Evolutionary conservation across 1,140 invertebrate genomes (phyloP).

Genomic region (Sarcophaga peregrina): DNA sequence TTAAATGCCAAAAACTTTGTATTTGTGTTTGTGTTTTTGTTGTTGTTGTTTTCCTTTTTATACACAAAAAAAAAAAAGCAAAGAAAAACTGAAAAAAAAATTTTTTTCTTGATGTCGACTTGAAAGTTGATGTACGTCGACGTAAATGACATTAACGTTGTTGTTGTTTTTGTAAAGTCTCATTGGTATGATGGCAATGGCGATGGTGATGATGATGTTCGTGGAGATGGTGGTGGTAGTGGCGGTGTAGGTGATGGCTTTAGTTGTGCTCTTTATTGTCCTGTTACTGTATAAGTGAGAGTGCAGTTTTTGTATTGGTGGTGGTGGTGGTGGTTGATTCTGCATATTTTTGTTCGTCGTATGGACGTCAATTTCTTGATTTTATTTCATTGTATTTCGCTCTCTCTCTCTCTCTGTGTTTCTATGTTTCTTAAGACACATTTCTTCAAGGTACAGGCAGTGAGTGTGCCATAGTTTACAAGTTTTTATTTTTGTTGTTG

Average conservation of each 20-base stretch:
- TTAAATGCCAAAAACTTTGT: conserved; percentile 33
- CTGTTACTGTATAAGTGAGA: neutral
- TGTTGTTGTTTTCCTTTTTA: too few species aligned
- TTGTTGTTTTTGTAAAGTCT: conserved; percentile 11
- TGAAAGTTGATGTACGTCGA: conserved; percentile 13
- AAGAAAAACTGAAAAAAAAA: too few species aligned
- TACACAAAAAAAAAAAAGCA: too few species aligned
- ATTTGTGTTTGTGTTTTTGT: neutral
- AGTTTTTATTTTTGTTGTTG: neutral
- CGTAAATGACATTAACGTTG: conserved; percentile 1
- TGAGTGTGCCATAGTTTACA: neutral
- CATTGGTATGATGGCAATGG: neutral
- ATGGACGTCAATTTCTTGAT: neutral
- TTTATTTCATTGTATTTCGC: neutral
- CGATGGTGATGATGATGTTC: neutral
- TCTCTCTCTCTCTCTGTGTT: conserved; percentile 10
- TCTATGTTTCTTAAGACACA: neutral
- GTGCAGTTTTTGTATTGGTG: neutral
- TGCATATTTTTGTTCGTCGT: neutral
- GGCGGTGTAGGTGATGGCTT: neutral
- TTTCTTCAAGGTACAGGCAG: neutral
- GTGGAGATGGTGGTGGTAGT: neutral
- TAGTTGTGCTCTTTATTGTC: too few species aligned
- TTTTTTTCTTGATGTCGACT: neutral
- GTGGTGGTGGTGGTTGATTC: conserved; percentile 22